phyloP scores from a whole-genome alignment of 2,797 vertebrate species.

The Acipenser ruthenus region DNA sequence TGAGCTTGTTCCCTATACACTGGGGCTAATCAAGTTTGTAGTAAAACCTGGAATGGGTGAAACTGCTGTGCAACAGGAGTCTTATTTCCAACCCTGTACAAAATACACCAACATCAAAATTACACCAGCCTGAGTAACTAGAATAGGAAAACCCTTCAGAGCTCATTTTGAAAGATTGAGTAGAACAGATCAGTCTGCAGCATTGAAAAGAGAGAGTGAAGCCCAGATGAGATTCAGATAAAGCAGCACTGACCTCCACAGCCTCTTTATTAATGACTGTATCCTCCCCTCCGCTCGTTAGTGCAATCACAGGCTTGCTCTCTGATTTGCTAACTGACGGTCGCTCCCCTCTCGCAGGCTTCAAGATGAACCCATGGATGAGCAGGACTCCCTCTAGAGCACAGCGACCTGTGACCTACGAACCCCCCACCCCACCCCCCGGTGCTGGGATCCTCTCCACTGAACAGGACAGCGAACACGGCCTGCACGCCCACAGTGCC shows the following conservation, averaged over 20 bases:
- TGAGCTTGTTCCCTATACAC: too few species aligned
- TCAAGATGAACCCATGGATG: slow-evolving; percentile 33
- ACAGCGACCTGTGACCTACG: slow-evolving; percentile 9
- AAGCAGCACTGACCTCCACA: not conserved
- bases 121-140: too few species aligned
- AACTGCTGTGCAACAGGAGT: too few species aligned
- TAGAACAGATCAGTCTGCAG: too few species aligned
- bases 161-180: too few species aligned
- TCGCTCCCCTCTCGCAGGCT: slow-evolving; percentile 30
- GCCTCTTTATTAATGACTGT: slow-evolving; percentile 17
- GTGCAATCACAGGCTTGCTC: slow-evolving; percentile 1
- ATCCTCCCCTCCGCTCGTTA: slow-evolving; percentile 6
- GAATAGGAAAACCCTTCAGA: too few species aligned
- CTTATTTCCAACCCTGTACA: too few species aligned
- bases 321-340: not conserved
- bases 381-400: slow-evolving; percentile 35
- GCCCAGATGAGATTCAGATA: slow-evolving; percentile 11
- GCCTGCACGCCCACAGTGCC: slow-evolving; percentile 26
- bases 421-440: not conserved
- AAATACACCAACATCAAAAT: too few species aligned
- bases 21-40: too few species aligned
- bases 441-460: slow-evolving; percentile 13
- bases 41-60: too few species aligned
- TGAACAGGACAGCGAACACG: slow-evolving; percentile 7
- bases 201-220: slow-evolving; percentile 17